Evolutionary conservation across 2,113 vertebrate species (phyloP).

Genomic region (Chaetops frenatus): DNA sequence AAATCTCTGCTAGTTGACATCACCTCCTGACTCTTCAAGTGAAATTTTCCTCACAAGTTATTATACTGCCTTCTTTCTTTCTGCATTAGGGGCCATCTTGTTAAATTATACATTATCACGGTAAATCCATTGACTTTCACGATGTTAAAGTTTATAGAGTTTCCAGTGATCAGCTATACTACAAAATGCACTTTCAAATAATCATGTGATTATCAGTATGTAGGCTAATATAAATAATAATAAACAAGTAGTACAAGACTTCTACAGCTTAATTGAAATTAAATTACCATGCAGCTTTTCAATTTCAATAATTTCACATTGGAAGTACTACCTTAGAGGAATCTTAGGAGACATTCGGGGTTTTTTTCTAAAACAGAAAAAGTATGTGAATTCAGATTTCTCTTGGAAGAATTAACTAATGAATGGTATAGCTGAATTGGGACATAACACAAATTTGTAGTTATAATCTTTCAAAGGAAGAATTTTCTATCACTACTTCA

Average conservation of each 20-base stretch:
- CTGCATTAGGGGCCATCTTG: background rate
- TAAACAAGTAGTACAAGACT: background rate
- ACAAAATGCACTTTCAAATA: background rate
- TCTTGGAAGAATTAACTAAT: background rate
- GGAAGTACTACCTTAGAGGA: background rate
- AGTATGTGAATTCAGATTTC: background rate
- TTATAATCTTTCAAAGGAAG: background rate
- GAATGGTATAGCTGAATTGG: background rate
- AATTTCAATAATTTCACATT: background rate
- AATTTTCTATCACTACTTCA: background rate
- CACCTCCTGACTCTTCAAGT: background rate
- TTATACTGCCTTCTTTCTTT: background rate
- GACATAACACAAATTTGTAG: background rate
- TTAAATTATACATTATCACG: background rate
- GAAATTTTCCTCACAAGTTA: background rate
- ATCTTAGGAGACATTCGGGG: background rate
- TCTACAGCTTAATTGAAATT: background rate
- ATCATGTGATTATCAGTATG: background rate
- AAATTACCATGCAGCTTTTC: background rate
- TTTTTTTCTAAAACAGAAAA: background rate
- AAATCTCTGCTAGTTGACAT: constrained; percentile 5
- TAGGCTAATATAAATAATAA: background rate
- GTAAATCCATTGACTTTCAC: background rate
- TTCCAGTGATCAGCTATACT: background rate
- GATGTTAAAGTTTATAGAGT: background rate